Evolutionary conservation across 2,113 vertebrate species (phyloP).

Genomic region (Chaenogobius annularis): DNA sequence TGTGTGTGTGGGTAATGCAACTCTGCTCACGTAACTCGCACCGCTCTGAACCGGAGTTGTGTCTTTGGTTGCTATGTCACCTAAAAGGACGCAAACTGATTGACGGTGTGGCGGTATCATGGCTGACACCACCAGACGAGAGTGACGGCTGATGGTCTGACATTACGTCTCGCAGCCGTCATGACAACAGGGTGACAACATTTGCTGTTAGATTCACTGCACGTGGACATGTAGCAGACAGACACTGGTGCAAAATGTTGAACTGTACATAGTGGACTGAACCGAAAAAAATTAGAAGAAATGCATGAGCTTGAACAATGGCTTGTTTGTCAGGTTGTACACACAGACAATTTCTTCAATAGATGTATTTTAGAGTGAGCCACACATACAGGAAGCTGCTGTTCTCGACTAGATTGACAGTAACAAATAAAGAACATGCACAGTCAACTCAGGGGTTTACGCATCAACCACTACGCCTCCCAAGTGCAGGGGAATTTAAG

Average conservation of each 20-base stretch:
- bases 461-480: too few relatives aligned
- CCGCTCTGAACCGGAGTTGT: conserved; percentile 23
- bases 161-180: conserved; percentile 38
- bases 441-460: too few relatives aligned
- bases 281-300: not conserved
- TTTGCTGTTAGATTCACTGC: not conserved
- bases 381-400: too few relatives aligned
- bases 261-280: not conserved
- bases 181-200: conserved; percentile 32
- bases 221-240: not conserved
- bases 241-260: not conserved
- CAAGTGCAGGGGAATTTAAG: too few relatives aligned
- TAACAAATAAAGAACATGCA: too few relatives aligned
- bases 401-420: too few relatives aligned
- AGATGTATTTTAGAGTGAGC: not conserved
- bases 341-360: not conserved
- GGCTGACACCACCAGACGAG: conserved; percentile 56
- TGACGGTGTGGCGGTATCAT: conserved; percentile 44
- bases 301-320: not conserved
- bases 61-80: conserved; percentile 33
- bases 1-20: not conserved
- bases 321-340: not conserved
- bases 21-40: conserved; percentile 25
- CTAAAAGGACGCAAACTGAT: conserved; percentile 38
- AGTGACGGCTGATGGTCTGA: conserved; percentile 55